A percentile compares a stretch with the other conserved stretches of the same genome.
These are phyloP conservation scores for Sinotaia quadrata DNA, from an alignment of 2,888 invertebrate species.

Conservation along the genomic window DNA sequence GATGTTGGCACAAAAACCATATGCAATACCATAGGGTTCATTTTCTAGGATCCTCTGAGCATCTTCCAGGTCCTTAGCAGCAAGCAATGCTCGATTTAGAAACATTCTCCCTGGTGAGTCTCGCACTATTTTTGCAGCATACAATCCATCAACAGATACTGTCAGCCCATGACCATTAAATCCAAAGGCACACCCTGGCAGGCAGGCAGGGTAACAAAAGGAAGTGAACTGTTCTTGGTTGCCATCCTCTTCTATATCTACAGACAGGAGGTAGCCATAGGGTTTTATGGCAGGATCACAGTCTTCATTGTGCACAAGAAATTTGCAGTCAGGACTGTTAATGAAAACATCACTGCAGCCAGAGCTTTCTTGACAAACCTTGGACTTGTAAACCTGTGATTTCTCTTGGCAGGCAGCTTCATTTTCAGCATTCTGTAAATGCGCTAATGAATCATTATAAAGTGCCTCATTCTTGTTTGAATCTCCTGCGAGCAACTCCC, in stretches of 20 bases:
- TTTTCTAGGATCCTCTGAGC: constrained; percentile 35
- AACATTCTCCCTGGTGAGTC: constrained; percentile 27
- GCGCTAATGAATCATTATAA: too few relatives aligned
- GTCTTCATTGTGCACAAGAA: constrained; percentile 46
- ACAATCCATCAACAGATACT: constrained; percentile 43
- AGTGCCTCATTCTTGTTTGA: not conserved
- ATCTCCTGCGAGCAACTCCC: not conserved
- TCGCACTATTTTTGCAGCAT: constrained; percentile 31
- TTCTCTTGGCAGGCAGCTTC: not conserved
- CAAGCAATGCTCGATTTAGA: constrained; percentile 42
- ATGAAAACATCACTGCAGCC: constrained; percentile 49
- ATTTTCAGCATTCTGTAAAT: too few relatives aligned
- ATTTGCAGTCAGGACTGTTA: constrained; percentile 34
- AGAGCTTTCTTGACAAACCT: constrained; percentile 29
- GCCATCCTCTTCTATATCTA: constrained; percentile 34
- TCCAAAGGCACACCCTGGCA: constrained; percentile 40
- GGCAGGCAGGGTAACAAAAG: constrained; percentile 43
- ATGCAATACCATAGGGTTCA: constrained; percentile 41
- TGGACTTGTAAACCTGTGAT: not conserved
- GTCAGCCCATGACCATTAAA: constrained; percentile 41
- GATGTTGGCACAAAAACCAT: constrained; percentile 49
- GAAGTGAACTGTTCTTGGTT: constrained; percentile 39
- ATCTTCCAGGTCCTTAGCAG: constrained; percentile 40
- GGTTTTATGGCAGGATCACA: constrained; percentile 38
- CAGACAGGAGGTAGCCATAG: constrained; percentile 41